Evolutionary conservation across 64 coral and sea anemone species (phyloP).

Genomic region (Platygyra sinensis): DNA sequence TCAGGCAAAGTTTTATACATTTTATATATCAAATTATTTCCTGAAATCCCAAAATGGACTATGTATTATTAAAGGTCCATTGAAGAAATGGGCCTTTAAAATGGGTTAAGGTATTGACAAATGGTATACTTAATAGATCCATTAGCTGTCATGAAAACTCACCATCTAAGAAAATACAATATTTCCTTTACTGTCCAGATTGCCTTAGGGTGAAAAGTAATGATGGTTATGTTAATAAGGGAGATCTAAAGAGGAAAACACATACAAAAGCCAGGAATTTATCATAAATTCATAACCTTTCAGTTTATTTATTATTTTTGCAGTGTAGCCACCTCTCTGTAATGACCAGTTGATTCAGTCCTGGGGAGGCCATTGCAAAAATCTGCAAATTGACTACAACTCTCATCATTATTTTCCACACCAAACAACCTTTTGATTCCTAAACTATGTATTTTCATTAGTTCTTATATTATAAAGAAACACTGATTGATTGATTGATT

Average conservation of each 20-base stretch:
- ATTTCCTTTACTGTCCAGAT: not conserved
- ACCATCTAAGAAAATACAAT: not conserved
- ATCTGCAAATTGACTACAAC: not conserved
- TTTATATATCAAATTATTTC: not conserved
- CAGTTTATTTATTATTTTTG: too few species aligned
- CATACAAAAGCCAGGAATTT: too few species aligned
- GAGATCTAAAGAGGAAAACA: too few species aligned
- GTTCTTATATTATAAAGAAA: not conserved
- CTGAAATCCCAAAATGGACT: not conserved
- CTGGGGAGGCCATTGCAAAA: not conserved
- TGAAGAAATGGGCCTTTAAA: not conserved
- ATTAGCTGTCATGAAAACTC: not conserved
- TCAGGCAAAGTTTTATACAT: not conserved
- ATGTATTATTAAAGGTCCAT: not conserved
- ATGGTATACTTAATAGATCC: constrained; percentile 1
- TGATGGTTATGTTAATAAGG: not conserved
- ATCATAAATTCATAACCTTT: too few species aligned
- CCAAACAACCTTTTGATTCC: not conserved
- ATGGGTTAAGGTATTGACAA: not conserved
- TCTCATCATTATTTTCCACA: not conserved
- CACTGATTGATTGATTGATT: not conserved
- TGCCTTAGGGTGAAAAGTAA: not conserved
- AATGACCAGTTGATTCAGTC: too few species aligned
- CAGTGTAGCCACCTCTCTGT: too few species aligned
- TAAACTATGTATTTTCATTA: not conserved